These are phyloP conservation scores for Heterodera filipjevi DNA, from an alignment of 2,888 invertebrate species.

Conservation along the genomic window DNA sequence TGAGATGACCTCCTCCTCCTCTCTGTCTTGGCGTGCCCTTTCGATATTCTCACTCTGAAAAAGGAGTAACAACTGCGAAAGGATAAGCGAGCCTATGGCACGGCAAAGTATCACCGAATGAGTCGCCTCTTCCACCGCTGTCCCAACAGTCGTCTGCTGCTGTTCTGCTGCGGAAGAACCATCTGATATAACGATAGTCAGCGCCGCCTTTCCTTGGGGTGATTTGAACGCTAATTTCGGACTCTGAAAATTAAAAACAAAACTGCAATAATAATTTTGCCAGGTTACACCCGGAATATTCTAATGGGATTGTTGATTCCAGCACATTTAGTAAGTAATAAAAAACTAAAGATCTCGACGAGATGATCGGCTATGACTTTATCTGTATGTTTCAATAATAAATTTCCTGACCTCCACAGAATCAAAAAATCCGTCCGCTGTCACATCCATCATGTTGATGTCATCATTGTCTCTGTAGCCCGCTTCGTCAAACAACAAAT, in stretches of 20 bases:
- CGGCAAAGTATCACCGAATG: not conserved
- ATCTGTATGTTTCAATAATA: too few relatives aligned
- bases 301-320: too few relatives aligned
- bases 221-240: not conserved
- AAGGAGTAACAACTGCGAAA: too few relatives aligned
- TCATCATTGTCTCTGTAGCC: not conserved
- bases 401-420: not conserved
- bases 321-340: too few relatives aligned
- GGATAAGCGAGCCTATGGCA: too few relatives aligned
- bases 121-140: not conserved
- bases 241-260: not conserved
- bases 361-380: too few relatives aligned
- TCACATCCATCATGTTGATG: slow-evolving; percentile 16
- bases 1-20: not conserved
- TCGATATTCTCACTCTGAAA: not conserved
- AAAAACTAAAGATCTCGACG: too few relatives aligned
- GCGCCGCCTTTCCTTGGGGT: not conserved
- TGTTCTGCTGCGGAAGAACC: not conserved
- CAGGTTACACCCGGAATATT: too few relatives aligned
- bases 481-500: slow-evolving; percentile 3
- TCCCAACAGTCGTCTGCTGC: not conserved
- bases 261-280: too few relatives aligned
- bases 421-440: not conserved
- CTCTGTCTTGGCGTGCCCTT: not conserved
- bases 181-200: not conserved